These are phyloP conservation scores for Prunella himalayana DNA, from an alignment of 2,113 vertebrate species.

Conservation along the genomic window DNA sequence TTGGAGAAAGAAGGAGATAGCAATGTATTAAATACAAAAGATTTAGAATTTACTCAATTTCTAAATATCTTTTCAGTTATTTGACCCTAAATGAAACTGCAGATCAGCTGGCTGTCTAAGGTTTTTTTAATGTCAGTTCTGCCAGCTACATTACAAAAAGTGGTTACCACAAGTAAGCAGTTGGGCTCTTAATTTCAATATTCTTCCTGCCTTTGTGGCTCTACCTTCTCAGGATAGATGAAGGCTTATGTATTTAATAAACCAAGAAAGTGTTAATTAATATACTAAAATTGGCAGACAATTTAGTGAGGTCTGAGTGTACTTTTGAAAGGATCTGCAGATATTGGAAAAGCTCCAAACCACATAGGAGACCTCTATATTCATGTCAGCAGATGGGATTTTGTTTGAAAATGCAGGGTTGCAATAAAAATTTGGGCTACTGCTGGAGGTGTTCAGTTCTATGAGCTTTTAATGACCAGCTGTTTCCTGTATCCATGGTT, in stretches of 20 bases:
- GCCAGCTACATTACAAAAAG: not conserved
- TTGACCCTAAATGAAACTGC: not conserved
- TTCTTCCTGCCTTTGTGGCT: not conserved
- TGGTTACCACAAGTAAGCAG: not conserved
- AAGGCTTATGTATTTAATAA: not conserved
- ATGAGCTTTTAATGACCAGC: not conserved
- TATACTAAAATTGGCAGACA: not conserved
- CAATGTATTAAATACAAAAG: not conserved
- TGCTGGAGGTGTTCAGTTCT: not conserved
- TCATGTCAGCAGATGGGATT: slow-evolving; percentile 8
- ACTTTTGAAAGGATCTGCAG: not conserved
- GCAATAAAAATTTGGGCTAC: slow-evolving; percentile 21
- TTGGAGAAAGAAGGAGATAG: not conserved
- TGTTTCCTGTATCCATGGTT: slow-evolving; percentile 10
- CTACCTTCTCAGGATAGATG: not conserved
- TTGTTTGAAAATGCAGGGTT: slow-evolving; percentile 8
- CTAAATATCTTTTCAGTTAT: not conserved
- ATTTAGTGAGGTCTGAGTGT: not conserved
- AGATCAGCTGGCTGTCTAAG: not conserved
- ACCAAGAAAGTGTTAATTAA: not conserved
- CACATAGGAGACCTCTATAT: not conserved
- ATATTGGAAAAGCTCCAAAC: not conserved
- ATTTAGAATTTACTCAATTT: not conserved
- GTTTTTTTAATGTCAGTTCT: not conserved
- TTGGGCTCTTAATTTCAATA: not conserved